Percentiles rank a stretch among this genome's conserved stretches.
These are phyloP conservation scores for Atrichornis clamosus DNA, from an alignment of 2,113 vertebrate genomes.

Conservation along the genomic window DNA sequence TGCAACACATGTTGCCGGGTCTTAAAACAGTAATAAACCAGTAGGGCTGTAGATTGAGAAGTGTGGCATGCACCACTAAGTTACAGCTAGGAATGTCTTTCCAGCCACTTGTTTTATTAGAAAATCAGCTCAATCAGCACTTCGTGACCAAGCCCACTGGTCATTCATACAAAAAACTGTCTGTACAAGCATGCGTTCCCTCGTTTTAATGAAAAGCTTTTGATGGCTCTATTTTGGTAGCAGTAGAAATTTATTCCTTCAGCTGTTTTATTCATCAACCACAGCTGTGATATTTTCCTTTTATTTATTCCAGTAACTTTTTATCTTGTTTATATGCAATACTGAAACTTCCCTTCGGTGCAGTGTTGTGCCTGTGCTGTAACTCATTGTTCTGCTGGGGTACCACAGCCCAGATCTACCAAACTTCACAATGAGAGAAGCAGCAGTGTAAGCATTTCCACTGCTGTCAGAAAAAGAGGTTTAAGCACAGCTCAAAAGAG, in stretches of 20 bases:
- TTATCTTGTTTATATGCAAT: background rate
- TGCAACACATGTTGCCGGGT: fast-evolving
- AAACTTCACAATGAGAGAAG: background rate
- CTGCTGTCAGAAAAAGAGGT: background rate
- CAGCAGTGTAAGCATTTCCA: background rate
- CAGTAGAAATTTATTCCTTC: background rate
- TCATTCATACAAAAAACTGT: background rate
- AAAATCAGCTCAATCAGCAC: background rate
- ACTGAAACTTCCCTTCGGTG: background rate
- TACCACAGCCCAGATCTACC: background rate
- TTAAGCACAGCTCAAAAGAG: background rate
- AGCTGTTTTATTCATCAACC: background rate
- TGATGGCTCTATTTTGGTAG: slow-evolving; percentile 14
- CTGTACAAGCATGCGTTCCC: background rate
- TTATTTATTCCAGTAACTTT: background rate
- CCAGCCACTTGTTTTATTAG: background rate
- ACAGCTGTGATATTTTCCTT: background rate
- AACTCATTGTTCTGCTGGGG: background rate
- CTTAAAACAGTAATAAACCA: background rate
- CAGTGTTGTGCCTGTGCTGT: background rate
- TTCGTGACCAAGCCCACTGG: background rate
- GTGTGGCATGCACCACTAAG: background rate
- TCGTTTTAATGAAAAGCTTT: slow-evolving; percentile 14
- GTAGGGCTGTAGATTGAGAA: background rate
- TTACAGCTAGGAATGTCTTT: slow-evolving; percentile 15